Base-by-base conservation (phyloP, 2,113 vertebrate genomes). In the Nanger granti region DNA sequence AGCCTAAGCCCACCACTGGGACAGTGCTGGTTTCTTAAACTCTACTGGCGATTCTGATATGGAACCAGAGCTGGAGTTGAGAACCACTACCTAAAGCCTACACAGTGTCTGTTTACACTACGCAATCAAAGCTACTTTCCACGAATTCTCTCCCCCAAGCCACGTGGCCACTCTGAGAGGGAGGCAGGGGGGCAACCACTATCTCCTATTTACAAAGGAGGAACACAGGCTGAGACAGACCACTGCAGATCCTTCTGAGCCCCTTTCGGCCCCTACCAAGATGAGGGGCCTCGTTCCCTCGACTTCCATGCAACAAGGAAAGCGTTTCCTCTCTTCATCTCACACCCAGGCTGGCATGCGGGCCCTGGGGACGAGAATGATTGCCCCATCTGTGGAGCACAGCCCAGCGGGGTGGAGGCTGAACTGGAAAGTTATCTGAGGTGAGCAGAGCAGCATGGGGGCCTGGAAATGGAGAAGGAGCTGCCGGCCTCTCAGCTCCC, bases 361-460 rank as follows among this genome's bases (percentile, higher is more conserved):
- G 76, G 92, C 93, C 82, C 95, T 4, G 4, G 69, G 97, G 79
- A 83, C 52, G 89, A 97, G 64, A 7, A 17, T 0, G 17, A n/a
- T 5, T 34, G 37, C 55, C 37, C 62, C 44, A 26, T 7, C n/a
- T 12, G 17, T 2, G 29, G n/a, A 34, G 34, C 14, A 2, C 31
- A 12, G 55, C 49, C 59, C 73, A 26, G 44, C 7, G 7, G 37
- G 62, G 20, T 49, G 79, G 41, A 85, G 91, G 55, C 24, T 26
- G 47, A 31, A 3, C 7, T 15, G n/a, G 66, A 37, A 85, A 80
- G 14, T 55, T 14, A 79, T 5, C 15, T 13, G 66, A 93, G 87
- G 60, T 57, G 28, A 86, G 31, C 1, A 34, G 37, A 54, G 57
- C 5, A 22, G 4, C n/a, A 0, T 26, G 69, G 34, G 18, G 34